phyloP scores from a whole-genome alignment of 2,888 invertebrate genomes.

The Linnaemya tessellans region DNA sequence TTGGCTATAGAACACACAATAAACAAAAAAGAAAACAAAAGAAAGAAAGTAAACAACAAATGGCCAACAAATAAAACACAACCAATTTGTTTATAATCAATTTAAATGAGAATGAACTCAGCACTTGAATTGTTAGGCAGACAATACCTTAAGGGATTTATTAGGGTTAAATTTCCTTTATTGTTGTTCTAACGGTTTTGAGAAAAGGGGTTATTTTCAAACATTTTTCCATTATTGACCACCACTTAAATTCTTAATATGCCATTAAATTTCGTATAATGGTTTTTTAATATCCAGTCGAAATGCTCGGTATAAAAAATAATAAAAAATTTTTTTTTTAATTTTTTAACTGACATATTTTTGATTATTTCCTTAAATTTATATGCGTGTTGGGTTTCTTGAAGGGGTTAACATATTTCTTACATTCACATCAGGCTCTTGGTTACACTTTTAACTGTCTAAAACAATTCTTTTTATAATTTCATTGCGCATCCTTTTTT shows the following conservation, averaged over 20 bases:
- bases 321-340: slow-evolving; percentile 32
- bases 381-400: not conserved
- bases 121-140: not conserved
- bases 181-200: slow-evolving; percentile 20
- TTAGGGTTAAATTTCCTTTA: slow-evolving; percentile 50
- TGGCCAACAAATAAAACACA: slow-evolving; percentile 56
- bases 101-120: slow-evolving; percentile 62
- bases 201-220: slow-evolving; percentile 36
- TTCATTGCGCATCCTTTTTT: slow-evolving; percentile 6
- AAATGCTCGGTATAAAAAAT: not conserved
- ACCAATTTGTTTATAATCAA: slow-evolving; percentile 73
- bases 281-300: slow-evolving; percentile 47
- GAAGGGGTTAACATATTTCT: slow-evolving; percentile 53
- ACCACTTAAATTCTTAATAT: slow-evolving; percentile 61
- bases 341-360: slow-evolving; percentile 60
- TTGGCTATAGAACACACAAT: not conserved
- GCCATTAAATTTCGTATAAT: slow-evolving; percentile 58
- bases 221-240: slow-evolving; percentile 49
- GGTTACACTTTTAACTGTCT: slow-evolving; percentile 45
- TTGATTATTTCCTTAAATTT: slow-evolving; percentile 48
- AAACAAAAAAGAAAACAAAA: not conserved
- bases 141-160: slow-evolving; percentile 16
- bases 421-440: slow-evolving; percentile 24
- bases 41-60: slow-evolving; percentile 41
- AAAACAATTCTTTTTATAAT: slow-evolving; percentile 44